Percentiles rank a stretch among this genome's conserved stretches.
Evolutionary conservation across 1,140 invertebrate species (phyloP).

Genomic region (Yoshiicerus persimilis): DNA sequence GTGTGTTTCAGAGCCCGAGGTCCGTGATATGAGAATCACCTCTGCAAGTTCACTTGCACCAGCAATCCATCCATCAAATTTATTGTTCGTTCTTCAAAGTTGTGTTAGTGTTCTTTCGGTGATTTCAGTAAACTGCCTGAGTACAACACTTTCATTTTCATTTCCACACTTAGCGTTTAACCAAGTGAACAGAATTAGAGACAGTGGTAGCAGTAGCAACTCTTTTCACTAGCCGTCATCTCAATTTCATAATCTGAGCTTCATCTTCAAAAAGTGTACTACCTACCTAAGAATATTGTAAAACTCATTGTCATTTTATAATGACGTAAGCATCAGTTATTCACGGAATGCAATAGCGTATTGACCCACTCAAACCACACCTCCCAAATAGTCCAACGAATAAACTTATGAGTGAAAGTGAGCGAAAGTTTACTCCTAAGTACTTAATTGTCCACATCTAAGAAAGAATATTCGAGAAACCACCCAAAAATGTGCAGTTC

Average conservation of each 20-base stretch:
- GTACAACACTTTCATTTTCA: not conserved
- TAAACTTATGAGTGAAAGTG: too few species aligned
- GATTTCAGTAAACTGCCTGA: not conserved
- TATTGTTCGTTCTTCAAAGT: not conserved
- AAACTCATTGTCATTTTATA: not conserved
- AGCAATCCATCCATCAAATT: slow-evolving; percentile 39
- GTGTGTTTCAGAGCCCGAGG: slow-evolving; percentile 41
- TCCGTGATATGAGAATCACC: slow-evolving; percentile 42
- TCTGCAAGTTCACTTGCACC: slow-evolving; percentile 38
- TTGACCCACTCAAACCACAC: too few species aligned
- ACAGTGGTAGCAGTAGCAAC: not conserved
- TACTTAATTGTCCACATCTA: too few species aligned
- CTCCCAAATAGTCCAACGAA: too few species aligned
- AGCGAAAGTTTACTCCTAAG: too few species aligned
- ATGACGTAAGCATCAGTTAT: too few species aligned
- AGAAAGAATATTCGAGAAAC: too few species aligned
- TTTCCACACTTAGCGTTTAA: not conserved
- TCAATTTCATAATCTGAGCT: slow-evolving; percentile 1
- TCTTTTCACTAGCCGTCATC: not conserved
- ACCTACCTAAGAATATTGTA: not conserved
- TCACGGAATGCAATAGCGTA: too few species aligned
- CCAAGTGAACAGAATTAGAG: not conserved
- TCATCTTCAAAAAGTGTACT: not conserved
- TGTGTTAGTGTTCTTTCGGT: not conserved
- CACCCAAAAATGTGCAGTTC: too few species aligned